Base-by-base conservation (phyloP, 2,113 vertebrate species). In the Carassius gibelio region DNA sequence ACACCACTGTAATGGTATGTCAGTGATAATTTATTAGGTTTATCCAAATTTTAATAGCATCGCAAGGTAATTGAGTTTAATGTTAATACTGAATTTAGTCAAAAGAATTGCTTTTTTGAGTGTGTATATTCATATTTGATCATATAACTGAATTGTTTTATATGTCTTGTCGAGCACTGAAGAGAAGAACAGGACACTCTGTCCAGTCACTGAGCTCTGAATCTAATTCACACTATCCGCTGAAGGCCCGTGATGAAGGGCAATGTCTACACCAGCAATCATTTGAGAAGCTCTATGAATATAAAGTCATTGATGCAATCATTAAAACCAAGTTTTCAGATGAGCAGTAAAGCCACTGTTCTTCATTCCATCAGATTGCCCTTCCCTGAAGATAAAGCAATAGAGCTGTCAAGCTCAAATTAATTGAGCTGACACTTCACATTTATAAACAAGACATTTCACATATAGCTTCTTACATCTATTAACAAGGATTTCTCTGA, bases 371-470 rank as follows among this genome's bases (percentile, higher is more conserved):
- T 77, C 19, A 36, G 26, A 59, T 13, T 77, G 75, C 30, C 30
- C 26, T 77, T 57, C 17, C 23, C 15, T 59, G 26, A 77, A 77
- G 15, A 55, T 59, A 59, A 77, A 34, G 52, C 75, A 77, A 77
- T 57, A 8, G 38, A 48, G 71, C 38, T 74, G 21, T 72, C 36
- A 38, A 72, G 36, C 36, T 72, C 0, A 42, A 74, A 74, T 74
- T 1, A 74, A 74, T 74, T 23, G 71, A 48, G 21, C 38, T 23
- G 71, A 48, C 38, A 74, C n/a, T 11, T 74, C 71, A 48, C 71
- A 74, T 45, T 74, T 74, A 74, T 74, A 55, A 76, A 57, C 50
- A 76, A 57, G 75, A 34, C 8, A 55, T 77, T 55, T 57, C 15
- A 57, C 48, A 52, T 50, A 75, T 57, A 55, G 26, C 52, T 11